A percentile compares a stretch with the other conserved stretches of the same genome.
These are phyloP conservation scores for Eurystomus glaucurus DNA, from an alignment of 2,797 vertebrate species.

Conservation along the genomic window DNA sequence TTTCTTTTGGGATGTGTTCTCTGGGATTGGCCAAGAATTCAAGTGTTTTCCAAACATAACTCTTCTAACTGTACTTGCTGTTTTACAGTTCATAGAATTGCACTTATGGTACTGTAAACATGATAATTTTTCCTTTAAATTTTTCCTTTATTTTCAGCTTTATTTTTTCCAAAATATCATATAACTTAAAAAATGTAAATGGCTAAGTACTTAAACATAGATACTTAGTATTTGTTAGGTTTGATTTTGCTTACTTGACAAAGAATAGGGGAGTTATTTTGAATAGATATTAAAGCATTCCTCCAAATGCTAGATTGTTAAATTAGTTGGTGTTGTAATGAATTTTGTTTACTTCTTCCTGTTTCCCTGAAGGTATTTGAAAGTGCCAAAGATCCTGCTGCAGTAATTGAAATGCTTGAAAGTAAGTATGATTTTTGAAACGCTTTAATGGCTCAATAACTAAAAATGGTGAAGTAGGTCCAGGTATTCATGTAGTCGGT, in stretches of 20 bases:
- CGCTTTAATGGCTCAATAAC: background rate
- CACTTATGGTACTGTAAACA: background rate
- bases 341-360: background rate
- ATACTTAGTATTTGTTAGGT: background rate
- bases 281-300: background rate
- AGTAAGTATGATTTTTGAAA: slow-evolving; percentile 75
- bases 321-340: background rate
- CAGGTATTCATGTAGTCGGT: background rate
- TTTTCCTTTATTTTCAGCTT: background rate
- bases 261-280: background rate
- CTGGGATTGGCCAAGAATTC: background rate
- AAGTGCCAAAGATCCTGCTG: slow-evolving; percentile 83
- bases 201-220: background rate
- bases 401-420: slow-evolving; percentile 85
- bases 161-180: background rate
- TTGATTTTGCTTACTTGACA: background rate
- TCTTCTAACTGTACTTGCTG: background rate
- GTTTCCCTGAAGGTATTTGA: slow-evolving; percentile 83
- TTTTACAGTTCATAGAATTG: background rate
- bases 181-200: background rate
- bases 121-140: background rate
- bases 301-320: background rate
- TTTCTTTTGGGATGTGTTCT: background rate
- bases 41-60: background rate
- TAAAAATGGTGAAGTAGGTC: background rate